A percentile compares a stretch with the other conserved stretches of the same genome.
These are phyloP conservation scores for Sepioteuthis lessoniana DNA, from an alignment of 2,888 invertebrate species.

Conservation along the genomic window DNA sequence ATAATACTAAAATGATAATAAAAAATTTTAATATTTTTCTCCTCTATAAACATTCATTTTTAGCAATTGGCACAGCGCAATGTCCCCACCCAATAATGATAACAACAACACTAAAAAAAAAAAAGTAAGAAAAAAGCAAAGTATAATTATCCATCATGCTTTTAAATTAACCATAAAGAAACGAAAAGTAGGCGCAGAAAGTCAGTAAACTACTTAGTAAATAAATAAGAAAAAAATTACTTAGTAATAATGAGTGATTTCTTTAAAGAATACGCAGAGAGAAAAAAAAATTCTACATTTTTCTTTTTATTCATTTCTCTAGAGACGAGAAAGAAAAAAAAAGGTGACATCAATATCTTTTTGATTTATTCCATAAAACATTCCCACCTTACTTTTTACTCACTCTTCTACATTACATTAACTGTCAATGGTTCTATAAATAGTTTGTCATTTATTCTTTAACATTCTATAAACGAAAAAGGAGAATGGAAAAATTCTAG, in stretches of 20 bases:
- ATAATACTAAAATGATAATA: neutral
- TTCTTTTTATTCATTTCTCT: neutral
- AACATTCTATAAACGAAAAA: neutral
- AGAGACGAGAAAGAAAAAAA: neutral
- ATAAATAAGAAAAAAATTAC: neutral
- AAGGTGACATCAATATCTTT: neutral
- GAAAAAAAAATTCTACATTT: neutral
- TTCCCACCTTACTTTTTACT: neutral
- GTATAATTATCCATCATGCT: neutral
- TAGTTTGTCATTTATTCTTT: neutral
- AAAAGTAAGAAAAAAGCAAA: neutral
- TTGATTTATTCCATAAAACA: neutral
- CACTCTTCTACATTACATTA: neutral
- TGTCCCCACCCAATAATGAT: neutral
- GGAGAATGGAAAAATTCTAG: neutral
- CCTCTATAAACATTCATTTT: neutral
- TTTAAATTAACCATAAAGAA: neutral
- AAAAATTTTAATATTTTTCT: neutral
- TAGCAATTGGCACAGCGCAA: neutral
- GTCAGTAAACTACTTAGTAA: neutral
- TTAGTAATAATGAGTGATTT: neutral
- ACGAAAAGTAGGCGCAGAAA: neutral
- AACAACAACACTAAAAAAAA: neutral
- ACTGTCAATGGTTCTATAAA: neutral
- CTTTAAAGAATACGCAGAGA: neutral